Evolutionary conservation across 2,888 invertebrate genomes (phyloP).

Genomic region (Caenorhabditis wallacei): DNA sequence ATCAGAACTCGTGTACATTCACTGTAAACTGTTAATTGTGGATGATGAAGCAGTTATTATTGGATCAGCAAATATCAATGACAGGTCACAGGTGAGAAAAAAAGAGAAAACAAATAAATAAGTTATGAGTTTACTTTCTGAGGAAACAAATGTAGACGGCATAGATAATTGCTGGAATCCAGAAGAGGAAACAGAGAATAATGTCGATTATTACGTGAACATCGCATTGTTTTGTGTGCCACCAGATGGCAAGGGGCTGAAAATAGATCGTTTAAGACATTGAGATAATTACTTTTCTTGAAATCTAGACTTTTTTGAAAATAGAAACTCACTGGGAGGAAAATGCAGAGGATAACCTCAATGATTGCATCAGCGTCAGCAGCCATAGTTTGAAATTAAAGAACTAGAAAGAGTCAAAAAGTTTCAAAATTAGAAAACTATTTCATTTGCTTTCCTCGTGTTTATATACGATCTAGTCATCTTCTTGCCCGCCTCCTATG

Average conservation of each 20-base stretch:
- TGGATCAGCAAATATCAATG: slow-evolving; percentile 98
- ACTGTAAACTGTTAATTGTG: slow-evolving; percentile 95
- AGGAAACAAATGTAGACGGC: slow-evolving; percentile 68
- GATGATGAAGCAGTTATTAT: slow-evolving; percentile 94
- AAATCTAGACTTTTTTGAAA: background rate
- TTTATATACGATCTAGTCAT: slow-evolving; percentile 31
- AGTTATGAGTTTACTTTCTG: slow-evolving; percentile 24
- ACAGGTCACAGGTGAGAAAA: slow-evolving; percentile 90
- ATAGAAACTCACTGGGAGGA: slow-evolving; percentile 63
- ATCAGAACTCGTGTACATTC: slow-evolving; percentile 96
- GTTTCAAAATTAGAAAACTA: background rate
- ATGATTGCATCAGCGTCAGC: slow-evolving; percentile 59
- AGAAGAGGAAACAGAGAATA: slow-evolving; percentile 67
- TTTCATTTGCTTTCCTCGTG: slow-evolving; percentile 1
- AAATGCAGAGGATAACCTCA: slow-evolving; percentile 65
- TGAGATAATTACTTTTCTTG: background rate
- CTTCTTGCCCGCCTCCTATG: slow-evolving; percentile 1
- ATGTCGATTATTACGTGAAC: slow-evolving; percentile 63
- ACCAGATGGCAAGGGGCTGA: slow-evolving; percentile 70
- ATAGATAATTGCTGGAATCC: slow-evolving; percentile 69
- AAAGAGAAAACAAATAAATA: background rate
- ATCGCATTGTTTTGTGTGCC: slow-evolving; percentile 67
- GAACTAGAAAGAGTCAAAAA: background rate
- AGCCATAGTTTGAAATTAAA: slow-evolving; percentile 45
- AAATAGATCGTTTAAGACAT: slow-evolving; percentile 20